A percentile compares a stretch with the other conserved stretches of the same genome.
These are phyloP conservation scores for Thereva unica DNA, from an alignment of 2,888 invertebrate genomes.

Conservation along the genomic window DNA sequence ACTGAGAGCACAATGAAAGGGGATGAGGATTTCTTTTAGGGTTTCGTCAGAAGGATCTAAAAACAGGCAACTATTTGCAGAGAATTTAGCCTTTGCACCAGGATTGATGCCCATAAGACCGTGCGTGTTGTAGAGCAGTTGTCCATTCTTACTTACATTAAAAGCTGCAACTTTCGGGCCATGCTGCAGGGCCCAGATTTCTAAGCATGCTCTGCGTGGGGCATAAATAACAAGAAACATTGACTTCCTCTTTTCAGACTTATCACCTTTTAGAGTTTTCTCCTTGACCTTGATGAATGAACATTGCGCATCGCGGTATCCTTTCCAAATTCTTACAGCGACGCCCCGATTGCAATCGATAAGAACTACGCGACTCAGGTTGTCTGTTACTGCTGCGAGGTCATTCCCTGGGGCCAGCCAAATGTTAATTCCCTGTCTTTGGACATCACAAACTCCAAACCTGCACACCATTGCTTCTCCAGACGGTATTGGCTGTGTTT, in stretches of 20 bases:
- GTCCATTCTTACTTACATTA: slow-evolving; percentile 82
- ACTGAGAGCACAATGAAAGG: slow-evolving; percentile 88
- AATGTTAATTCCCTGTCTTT: slow-evolving; percentile 75
- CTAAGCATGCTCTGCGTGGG: slow-evolving; percentile 87
- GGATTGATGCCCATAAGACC: slow-evolving; percentile 75
- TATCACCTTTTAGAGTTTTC: slow-evolving; percentile 53
- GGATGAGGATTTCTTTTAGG: slow-evolving; percentile 81
- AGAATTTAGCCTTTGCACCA: slow-evolving; percentile 63
- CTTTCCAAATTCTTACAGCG: slow-evolving; percentile 88
- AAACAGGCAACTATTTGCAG: slow-evolving; percentile 75
- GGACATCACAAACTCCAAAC: slow-evolving; percentile 79
- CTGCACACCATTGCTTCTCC: slow-evolving; percentile 75
- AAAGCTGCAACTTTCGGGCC: slow-evolving; percentile 91
- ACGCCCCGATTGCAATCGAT: slow-evolving; percentile 81
- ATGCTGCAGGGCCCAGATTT: slow-evolving; percentile 89
- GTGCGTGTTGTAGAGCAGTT: slow-evolving; percentile 78
- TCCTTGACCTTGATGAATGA: slow-evolving; percentile 87
- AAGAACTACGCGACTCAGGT: slow-evolving; percentile 83
- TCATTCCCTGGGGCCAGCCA: slow-evolving; percentile 73
- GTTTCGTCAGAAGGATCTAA: slow-evolving; percentile 78
- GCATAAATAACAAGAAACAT: slow-evolving; percentile 92
- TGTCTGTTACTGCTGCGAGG: slow-evolving; percentile 81
- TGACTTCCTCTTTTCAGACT: slow-evolving; percentile 59
- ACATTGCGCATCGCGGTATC: slow-evolving; percentile 94
- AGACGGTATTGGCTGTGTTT: slow-evolving; percentile 51